Percentiles rank a stretch among this genome's conserved stretches.
Evolutionary conservation across 2,797 vertebrate genomes (phyloP).

Genomic region (Gallinago stenura): DNA sequence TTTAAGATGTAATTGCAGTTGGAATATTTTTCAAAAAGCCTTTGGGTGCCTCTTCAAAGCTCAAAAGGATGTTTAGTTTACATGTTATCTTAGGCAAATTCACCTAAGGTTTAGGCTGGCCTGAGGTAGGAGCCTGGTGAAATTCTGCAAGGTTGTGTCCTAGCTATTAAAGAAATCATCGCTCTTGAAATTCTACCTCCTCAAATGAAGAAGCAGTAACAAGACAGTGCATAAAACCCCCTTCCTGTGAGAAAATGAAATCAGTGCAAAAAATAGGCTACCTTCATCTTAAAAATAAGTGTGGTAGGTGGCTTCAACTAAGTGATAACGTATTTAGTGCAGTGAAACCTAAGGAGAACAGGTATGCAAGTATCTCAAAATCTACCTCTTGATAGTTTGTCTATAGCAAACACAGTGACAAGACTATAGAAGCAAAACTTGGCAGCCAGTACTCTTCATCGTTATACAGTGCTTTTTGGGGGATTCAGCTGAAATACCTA

Average conservation of each 20-base stretch:
- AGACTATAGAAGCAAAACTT: background rate
- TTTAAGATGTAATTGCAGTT: constrained; percentile 5
- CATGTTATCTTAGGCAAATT: background rate
- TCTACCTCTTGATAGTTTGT: background rate
- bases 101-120: background rate
- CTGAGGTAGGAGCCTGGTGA: background rate
- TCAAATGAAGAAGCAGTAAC: background rate
- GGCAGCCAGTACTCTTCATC: background rate
- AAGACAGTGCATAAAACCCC: accelerated
- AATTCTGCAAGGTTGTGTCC: background rate
- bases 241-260: background rate
- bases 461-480: background rate
- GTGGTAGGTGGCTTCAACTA: background rate
- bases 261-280: background rate
- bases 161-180: background rate
- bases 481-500: background rate
- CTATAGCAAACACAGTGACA: background rate
- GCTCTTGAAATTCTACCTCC: background rate
- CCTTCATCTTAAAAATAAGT: background rate
- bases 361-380: background rate
- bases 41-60: constrained; percentile 31
- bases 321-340: background rate
- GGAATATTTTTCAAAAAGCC: constrained; percentile 25
- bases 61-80: constrained; percentile 17
- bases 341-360: background rate